phyloP scores from a whole-genome alignment of 2,113 vertebrate genomes.

The Psephotus haematonotus region DNA sequence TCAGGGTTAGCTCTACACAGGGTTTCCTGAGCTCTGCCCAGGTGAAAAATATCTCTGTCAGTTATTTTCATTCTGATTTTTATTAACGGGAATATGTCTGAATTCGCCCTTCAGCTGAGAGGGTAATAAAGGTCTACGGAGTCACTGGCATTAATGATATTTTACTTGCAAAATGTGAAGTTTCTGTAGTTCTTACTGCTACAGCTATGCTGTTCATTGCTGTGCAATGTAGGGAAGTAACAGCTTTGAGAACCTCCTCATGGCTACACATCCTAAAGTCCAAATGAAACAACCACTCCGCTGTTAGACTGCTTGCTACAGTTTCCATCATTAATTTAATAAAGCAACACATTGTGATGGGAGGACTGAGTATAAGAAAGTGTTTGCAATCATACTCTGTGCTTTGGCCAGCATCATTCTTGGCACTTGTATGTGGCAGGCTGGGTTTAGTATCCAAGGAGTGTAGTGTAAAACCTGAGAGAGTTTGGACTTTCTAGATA shows the following conservation, averaged over 20 bases:
- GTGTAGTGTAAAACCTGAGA: neutral
- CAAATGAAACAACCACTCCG: neutral
- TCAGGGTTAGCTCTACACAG: neutral
- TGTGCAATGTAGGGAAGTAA: neutral
- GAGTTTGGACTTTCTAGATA: neutral
- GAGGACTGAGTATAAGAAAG: neutral
- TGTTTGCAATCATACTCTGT: neutral
- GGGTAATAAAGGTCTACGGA: neutral
- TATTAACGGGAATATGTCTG: neutral
- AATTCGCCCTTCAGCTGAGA: neutral
- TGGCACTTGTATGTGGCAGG: fast-evolving
- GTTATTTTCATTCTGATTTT: neutral
- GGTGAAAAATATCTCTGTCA: neutral
- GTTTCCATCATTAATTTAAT: neutral
- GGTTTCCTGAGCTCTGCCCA: neutral
- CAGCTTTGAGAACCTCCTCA: neutral
- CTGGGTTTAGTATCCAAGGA: neutral
- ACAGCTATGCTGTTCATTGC: neutral
- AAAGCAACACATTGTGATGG: neutral
- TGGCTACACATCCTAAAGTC: neutral
- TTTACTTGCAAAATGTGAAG: neutral
- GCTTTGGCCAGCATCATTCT: neutral
- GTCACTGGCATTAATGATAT: neutral
- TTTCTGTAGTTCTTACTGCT: neutral
- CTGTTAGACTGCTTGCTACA: neutral